Evolutionary conservation across 2,888 invertebrate genomes (phyloP).

Genomic region (Drosophila melanosoma): DNA sequence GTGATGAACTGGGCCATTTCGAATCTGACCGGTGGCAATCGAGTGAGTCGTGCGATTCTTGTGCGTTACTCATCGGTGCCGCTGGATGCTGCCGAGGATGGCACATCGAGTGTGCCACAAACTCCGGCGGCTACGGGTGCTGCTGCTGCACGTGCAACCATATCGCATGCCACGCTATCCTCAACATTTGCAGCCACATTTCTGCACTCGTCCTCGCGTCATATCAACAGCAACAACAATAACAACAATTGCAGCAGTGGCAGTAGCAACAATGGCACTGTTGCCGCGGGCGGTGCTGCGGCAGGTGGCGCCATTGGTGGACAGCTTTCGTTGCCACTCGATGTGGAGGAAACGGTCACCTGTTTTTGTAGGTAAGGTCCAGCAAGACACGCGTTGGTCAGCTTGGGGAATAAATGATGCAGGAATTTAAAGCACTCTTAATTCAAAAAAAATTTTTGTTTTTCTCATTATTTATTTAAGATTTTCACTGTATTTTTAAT

Average conservation of each 20-base stretch:
- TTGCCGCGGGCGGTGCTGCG: constrained; percentile 10
- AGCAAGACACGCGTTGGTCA: not conserved
- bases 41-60: constrained; percentile 84
- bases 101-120: constrained; percentile 56
- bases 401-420: not conserved
- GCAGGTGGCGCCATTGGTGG: constrained; percentile 26
- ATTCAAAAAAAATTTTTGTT: constrained; percentile 1
- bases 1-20: constrained; percentile 85
- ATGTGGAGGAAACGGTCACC: constrained; percentile 90
- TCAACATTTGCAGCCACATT: constrained; percentile 80
- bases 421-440: not conserved
- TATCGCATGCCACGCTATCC: constrained; percentile 64
- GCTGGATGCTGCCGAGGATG: constrained; percentile 71
- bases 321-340: constrained; percentile 87
- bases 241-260: constrained; percentile 28
- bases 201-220: constrained; percentile 73
- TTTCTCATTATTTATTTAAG: constrained; percentile 12
- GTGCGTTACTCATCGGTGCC: constrained; percentile 84
- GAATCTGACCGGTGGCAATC: constrained; percentile 84
- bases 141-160: constrained; percentile 59
- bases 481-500: not conserved
- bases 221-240: constrained; percentile 53
- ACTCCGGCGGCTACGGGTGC: constrained; percentile 52
- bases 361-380: constrained; percentile 92
- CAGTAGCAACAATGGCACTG: constrained; percentile 37